phyloP scores from a whole-genome alignment of 2,113 vertebrate species.

The Arizona elegans region DNA sequence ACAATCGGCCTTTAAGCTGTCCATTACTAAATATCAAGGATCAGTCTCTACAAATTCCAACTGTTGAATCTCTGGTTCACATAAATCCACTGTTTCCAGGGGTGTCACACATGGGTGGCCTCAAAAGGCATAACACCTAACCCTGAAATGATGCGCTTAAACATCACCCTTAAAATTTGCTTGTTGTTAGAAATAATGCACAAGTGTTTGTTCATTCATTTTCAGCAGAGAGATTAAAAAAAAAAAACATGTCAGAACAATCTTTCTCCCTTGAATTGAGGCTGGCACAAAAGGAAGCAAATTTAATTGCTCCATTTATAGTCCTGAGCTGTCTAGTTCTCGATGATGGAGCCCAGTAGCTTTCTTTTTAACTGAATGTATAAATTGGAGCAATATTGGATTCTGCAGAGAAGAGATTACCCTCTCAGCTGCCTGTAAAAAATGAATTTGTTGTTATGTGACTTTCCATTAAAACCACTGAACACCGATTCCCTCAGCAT shows the following conservation, averaged over 20 bases:
- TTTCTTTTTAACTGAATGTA: conserved; percentile 33
- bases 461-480: conserved; percentile 29
- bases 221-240: not conserved
- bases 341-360: not conserved
- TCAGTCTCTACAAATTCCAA: not conserved
- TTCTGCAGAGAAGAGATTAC: conserved; percentile 43
- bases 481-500: conserved; percentile 24
- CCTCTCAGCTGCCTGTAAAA: conserved; percentile 41
- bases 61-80: not conserved
- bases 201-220: not conserved
- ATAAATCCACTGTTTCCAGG: not conserved
- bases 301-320: not conserved
- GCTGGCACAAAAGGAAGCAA: not conserved
- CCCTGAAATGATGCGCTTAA: not conserved
- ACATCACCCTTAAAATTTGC: not conserved
- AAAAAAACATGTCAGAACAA: not conserved
- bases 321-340: not conserved
- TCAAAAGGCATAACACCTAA: not conserved
- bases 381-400: conserved; percentile 38
- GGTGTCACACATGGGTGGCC: rapidly evolving
- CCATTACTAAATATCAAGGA: not conserved
- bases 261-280: not conserved
- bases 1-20: not conserved
- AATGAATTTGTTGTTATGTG: conserved; percentile 44
- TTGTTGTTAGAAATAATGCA: not conserved